Evolutionary conservation across 37 sponge, comb jelly and placozoan genomes (phyloP).

Genomic region (Theonella swinhoei): DNA sequence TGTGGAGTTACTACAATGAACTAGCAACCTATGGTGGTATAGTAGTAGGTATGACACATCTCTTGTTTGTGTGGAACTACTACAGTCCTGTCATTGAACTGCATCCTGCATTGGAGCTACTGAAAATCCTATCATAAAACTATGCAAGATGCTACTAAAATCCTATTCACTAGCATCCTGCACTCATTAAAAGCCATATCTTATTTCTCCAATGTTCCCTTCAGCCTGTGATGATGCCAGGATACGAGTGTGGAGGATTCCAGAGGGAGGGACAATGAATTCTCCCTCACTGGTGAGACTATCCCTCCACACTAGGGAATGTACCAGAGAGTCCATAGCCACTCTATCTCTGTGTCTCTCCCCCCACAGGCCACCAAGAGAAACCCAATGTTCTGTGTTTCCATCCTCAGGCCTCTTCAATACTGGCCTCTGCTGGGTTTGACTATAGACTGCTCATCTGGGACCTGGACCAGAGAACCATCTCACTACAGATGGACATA

Average conservation of each 20-base stretch:
- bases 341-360: neutral
- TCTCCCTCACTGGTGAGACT: conserved; percentile 35
- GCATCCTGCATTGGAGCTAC: too few species aligned
- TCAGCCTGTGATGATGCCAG: conserved; percentile 85
- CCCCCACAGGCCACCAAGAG: conserved; percentile 77
- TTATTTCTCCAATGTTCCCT: too few species aligned
- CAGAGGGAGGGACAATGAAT: conserved; percentile 53
- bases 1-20: too few species aligned
- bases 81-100: too few species aligned
- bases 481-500: conserved; percentile 59
- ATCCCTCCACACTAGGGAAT: neutral
- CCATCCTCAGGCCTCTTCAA: conserved; percentile 80
- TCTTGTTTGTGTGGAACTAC: too few species aligned
- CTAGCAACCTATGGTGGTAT: too few species aligned
- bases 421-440: conserved; percentile 77
- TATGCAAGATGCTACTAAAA: too few species aligned
- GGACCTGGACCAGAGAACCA: conserved; percentile 52
- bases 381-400: conserved; percentile 74
- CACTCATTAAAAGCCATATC: too few species aligned
- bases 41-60: too few species aligned
- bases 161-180: too few species aligned
- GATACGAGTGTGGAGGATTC: conserved; percentile 79
- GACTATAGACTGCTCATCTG: conserved; percentile 75
- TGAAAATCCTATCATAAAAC: too few species aligned
- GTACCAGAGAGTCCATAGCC: neutral